These are phyloP conservation scores for Samia ricini DNA, from an alignment of 1,140 invertebrate genomes.

Conservation along the genomic window DNA sequence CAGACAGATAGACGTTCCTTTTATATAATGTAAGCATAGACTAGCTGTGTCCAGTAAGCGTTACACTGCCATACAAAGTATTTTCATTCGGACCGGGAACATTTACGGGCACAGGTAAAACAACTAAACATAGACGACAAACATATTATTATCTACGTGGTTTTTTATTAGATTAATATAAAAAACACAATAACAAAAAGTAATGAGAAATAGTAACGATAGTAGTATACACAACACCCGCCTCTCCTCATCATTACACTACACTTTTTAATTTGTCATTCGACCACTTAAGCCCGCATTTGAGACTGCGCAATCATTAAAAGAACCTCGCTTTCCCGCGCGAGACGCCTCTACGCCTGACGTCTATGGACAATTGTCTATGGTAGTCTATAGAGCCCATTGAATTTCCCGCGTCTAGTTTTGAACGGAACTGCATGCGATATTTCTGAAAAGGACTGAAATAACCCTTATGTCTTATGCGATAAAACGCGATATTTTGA, in stretches of 20 bases:
- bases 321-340: slow-evolving; percentile 11
- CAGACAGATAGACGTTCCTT: too few relatives aligned
- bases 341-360: neutral
- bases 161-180: too few relatives aligned
- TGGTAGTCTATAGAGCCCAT: slow-evolving; percentile 10
- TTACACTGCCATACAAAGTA: too few relatives aligned
- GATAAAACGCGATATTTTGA: too few relatives aligned
- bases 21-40: too few relatives aligned
- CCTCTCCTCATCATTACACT: slow-evolving; percentile 1
- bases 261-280: slow-evolving; percentile 14
- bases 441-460: slow-evolving; percentile 3
- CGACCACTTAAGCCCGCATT: slow-evolving; percentile 13
- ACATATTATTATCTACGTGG: too few relatives aligned
- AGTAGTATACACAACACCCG: neutral
- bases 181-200: neutral
- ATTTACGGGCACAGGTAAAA: too few relatives aligned
- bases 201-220: neutral
- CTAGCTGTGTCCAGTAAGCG: too few relatives aligned
- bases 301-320: slow-evolving; percentile 12
- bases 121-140: too few relatives aligned
- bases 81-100: too few relatives aligned
- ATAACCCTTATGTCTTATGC: neutral
- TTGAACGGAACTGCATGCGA: neutral
- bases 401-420: slow-evolving; percentile 11
- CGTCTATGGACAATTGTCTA: slow-evolving; percentile 10